Conservation (phyloP, 2,113 vertebrate genomes). For the Anoura caudifer region DNA sequence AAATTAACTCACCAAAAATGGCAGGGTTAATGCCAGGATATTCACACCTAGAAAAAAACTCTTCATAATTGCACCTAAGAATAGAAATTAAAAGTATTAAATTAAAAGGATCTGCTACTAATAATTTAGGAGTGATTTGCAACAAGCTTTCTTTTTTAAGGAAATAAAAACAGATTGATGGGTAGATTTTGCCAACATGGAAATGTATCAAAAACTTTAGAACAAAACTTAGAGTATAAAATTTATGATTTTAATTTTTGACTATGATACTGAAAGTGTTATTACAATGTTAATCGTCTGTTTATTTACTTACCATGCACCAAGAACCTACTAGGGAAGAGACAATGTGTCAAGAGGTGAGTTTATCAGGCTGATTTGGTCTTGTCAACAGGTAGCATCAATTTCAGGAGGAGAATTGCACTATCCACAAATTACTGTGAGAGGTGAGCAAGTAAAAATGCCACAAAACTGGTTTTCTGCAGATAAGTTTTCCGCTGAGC, state of each 20-base stretch:
- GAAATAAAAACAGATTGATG: not conserved
- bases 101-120: not conserved
- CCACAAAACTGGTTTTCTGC: not conserved
- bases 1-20: constrained; percentile 66
- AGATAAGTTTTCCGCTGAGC: not conserved
- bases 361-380: not conserved
- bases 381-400: not conserved
- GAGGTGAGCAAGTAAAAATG: not conserved
- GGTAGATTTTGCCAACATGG: not conserved
- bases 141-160: not conserved
- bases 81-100: not conserved
- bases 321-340: not conserved
- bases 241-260: not conserved
- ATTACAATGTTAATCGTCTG: not conserved
- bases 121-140: not conserved
- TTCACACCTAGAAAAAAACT: constrained; percentile 29
- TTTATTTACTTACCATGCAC: not conserved
- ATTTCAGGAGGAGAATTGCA: not conserved
- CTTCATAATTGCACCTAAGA: constrained; percentile 66
- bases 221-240: not conserved
- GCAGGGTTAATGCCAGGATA: constrained; percentile 52
- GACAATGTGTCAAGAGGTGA: not conserved
- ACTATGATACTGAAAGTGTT: not conserved
- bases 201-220: not conserved
- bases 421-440: not conserved